Base-by-base conservation (phyloP, 2,113 vertebrate species). In the Myotis brandtii region DNA sequence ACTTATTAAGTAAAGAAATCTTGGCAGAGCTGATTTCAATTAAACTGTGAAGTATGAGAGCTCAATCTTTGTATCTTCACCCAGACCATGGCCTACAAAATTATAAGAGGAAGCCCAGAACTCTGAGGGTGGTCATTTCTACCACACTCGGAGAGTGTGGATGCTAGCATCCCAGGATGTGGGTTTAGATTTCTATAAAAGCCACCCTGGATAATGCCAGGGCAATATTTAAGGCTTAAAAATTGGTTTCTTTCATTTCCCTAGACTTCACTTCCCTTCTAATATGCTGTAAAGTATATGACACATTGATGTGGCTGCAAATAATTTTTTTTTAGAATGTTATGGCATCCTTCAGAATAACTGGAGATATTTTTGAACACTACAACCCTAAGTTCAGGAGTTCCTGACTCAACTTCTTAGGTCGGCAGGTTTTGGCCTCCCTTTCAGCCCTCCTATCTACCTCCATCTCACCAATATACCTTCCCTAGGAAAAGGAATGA, bases 181-280 rank as follows among this genome's bases (percentile, higher is more conserved):
- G 70, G 46, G 43, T 23, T 89, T 77, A 11, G 14, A 80, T 59
- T 70, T 94, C 64, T 86, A 73, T 56, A 43, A 97, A 86, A 89
- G 14, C 50, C 30, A 56, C 37, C 18, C 37, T 46, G 9, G 32
- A 83, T 62, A 54, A 59, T 56, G 21, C 75, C 52, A 87, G 66
- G 56, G 20, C 80, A 69, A 82, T 20, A 92, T 48, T 20, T 84
- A 84, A 52, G 25, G 52, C 18, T 95, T 85, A 40, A 40, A 18
- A 85, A 66, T 8, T 77, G 34, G 40, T n/a, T 56, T 70, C n/a
- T 91, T 67, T 91, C 46, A 81, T 32, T 89, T 85, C 66, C n/a
- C 25, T 76, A 23, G 86, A 62, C 18, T 86, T 93, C 54, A 52
- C 73, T 54, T 81, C 30, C 40, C 79, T 85, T 62, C 77, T 62